Evolutionary conservation across 2,797 vertebrate species (phyloP), one percentile per base, ranked within the genome.

Genomic region (Pseudochirops cupreus): DNA sequence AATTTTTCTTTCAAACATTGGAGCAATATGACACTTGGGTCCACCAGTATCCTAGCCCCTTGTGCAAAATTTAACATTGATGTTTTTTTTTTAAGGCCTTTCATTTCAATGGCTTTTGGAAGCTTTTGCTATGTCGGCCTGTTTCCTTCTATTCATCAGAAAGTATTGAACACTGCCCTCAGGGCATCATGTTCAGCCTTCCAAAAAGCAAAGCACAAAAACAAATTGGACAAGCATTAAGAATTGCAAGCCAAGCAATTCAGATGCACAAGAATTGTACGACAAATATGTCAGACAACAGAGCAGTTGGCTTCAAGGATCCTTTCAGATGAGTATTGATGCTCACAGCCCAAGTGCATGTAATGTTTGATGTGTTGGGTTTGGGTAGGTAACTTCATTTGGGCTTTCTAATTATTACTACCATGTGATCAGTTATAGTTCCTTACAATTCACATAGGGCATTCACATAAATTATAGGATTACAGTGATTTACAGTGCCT

Each of bases 161-260:
- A 97, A 95, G 9, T 91, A 96, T n/a, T 95, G 67, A 96, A 96
- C 74, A 24, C 16, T 97, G 59, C 59, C 95, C 82, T 95, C 28
- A 92, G 96, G 97, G 92, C 91, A 93, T 90, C 67, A 67, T 92
- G 91, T 93, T 39, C 94, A 98, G 74, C 33, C 94, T 97, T 98
- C 94, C 92, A 98, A 94, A 97, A 94, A 97, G 21, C 93, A 97
- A 97, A 97, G 31, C 24, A 92, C 50, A 97, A 97, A 97, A 97
- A 55, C 29, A 97, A 97, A 97, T 92, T 95, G 56, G 31, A 91
- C 18, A 92, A 97, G 18, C 91, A 96, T 94, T 97, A 92, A 94
- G 95, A 97, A 96, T 91, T 93, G 54, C 95, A 97, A 98, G 74
- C 55, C 95, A 97, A 97, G 87, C 95, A 98, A 94, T 74, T 97